These are phyloP conservation scores for Chlamydotis undulata DNA, from an alignment of 2,113 vertebrate genomes.

Conservation along the genomic window DNA sequence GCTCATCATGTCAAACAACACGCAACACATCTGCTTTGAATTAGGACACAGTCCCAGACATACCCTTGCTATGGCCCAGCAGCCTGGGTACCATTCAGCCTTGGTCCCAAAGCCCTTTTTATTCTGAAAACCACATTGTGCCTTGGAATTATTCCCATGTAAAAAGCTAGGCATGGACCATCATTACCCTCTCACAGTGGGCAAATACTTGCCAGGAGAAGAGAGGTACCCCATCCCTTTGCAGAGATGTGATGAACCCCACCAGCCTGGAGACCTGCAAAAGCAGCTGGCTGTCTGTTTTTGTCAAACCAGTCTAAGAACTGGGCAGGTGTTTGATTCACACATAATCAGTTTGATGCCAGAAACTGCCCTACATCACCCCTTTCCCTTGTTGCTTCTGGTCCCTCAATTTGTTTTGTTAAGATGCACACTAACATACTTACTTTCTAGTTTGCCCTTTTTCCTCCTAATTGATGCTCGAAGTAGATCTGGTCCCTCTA, in stretches of 20 bases:
- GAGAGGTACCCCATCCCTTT: not conserved
- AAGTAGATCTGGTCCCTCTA: conserved; percentile 66
- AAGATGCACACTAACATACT: not conserved
- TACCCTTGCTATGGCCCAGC: not conserved
- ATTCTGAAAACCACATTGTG: not conserved
- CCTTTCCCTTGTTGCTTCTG: not conserved
- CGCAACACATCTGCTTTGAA: accelerated
- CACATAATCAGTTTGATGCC: not conserved
- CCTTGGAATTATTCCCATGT: not conserved
- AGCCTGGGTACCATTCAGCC: not conserved
- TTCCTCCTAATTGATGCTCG: conserved; percentile 68
- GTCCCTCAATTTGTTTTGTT: not conserved
- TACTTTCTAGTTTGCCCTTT: conserved; percentile 50
- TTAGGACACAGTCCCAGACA: not conserved
- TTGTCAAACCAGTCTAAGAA: not conserved
- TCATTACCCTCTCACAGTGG: not conserved
- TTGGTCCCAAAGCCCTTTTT: not conserved
- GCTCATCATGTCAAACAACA: not conserved
- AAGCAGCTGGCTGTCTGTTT: not conserved
- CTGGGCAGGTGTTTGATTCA: not conserved
- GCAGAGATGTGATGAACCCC: not conserved
- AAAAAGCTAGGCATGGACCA: not conserved
- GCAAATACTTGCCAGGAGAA: not conserved
- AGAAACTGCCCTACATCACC: not conserved
- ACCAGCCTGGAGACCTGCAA: not conserved